These are phyloP conservation scores for Drosophila kanekoi DNA, from an alignment of 2,888 invertebrate genomes.

Conservation along the genomic window DNA sequence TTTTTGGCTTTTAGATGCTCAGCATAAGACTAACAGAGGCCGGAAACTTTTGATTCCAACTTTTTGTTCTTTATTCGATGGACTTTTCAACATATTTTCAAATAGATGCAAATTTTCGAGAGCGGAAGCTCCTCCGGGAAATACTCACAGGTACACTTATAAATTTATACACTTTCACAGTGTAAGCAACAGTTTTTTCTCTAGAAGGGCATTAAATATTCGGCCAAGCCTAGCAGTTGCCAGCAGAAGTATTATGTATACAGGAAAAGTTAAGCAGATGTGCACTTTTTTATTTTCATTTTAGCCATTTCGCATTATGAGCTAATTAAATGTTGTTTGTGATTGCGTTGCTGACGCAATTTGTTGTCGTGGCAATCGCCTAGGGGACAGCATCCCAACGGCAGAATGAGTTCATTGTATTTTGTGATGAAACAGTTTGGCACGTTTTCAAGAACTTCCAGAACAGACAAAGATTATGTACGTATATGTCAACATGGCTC, in stretches of 20 bases:
- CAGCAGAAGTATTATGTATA: neutral
- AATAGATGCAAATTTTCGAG: too few relatives aligned
- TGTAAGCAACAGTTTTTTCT: neutral
- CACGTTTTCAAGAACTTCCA: neutral
- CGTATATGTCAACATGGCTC: slow-evolving; percentile 9
- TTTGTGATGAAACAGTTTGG: neutral
- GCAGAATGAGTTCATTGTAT: slow-evolving; percentile 14
- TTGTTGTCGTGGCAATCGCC: slow-evolving; percentile 33
- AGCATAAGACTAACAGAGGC: too few relatives aligned
- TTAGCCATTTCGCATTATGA: slow-evolving; percentile 13
- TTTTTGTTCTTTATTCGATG: too few relatives aligned
- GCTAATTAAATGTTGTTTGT: slow-evolving; percentile 47
- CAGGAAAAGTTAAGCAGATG: neutral
- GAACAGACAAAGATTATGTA: slow-evolving; percentile 11
- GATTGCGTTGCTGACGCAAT: slow-evolving; percentile 29
- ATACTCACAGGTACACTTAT: too few relatives aligned
- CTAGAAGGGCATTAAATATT: neutral
- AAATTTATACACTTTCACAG: too few relatives aligned
- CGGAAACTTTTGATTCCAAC: too few relatives aligned
- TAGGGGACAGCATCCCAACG: neutral
- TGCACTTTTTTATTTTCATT: slow-evolving; percentile 20
- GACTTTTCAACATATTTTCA: too few relatives aligned
- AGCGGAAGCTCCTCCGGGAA: too few relatives aligned
- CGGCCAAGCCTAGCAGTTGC: neutral
- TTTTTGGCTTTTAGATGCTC: too few relatives aligned